A percentile compares a stretch with the other conserved stretches of the same genome.
phyloP scores from a whole-genome alignment of 2,797 vertebrate genomes.

The Cygnus olor region DNA sequence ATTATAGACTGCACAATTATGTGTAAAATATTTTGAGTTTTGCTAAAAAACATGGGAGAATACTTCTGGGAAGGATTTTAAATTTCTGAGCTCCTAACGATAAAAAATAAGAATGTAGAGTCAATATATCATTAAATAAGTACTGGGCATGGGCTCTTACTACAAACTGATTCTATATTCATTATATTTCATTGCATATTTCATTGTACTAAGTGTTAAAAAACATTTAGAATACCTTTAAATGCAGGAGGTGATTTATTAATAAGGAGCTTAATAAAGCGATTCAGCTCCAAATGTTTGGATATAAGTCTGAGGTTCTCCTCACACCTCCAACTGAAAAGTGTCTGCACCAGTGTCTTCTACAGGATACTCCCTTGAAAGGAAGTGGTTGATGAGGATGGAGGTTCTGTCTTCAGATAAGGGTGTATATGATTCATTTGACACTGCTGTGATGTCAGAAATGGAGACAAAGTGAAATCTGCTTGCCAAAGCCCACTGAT shows the following conservation, averaged over 20 bases:
- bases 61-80: background rate
- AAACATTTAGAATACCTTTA: background rate
- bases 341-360: background rate
- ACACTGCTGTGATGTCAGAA: background rate
- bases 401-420: background rate
- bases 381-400: background rate
- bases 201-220: background rate
- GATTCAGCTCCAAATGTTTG: background rate
- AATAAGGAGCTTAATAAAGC: background rate
- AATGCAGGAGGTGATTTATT: background rate
- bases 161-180: background rate
- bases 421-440: background rate
- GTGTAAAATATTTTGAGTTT: conserved; percentile 9
- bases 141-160: background rate
- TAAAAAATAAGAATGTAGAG: background rate
- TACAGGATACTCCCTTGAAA: background rate
- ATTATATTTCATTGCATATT: background rate
- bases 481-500: background rate
- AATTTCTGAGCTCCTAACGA: background rate
- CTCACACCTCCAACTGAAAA: background rate
- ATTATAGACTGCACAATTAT: background rate
- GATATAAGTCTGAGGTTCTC: background rate
- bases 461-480: background rate
- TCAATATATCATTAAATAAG: background rate
- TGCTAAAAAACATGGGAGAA: background rate